phyloP scores from a whole-genome alignment of 2,888 invertebrate genomes.

The Mamestra brassicae region DNA sequence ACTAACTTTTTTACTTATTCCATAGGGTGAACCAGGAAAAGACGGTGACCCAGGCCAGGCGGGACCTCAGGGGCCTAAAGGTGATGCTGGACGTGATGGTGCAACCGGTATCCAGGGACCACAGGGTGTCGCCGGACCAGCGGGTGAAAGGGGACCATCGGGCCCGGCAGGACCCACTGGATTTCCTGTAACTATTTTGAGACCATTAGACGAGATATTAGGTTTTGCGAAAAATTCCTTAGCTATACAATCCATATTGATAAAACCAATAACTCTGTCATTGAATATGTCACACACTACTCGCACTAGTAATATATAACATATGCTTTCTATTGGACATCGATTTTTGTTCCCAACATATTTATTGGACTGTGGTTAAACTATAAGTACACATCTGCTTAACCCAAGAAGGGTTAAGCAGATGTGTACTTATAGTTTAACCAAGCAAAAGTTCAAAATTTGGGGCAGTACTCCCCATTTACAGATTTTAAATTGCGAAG shows the following conservation, averaged over 20 bases:
- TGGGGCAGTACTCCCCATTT: too few species aligned
- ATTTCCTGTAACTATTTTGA: conserved; percentile 92
- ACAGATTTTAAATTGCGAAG: neutral
- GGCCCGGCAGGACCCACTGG: conserved; percentile 95
- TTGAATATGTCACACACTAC: neutral
- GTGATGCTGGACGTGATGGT: conserved; percentile 95
- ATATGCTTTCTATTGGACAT: too few species aligned
- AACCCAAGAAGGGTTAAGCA: too few species aligned
- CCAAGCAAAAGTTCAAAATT: too few species aligned
- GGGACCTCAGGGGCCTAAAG: conserved; percentile 95
- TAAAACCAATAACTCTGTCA: too few species aligned
- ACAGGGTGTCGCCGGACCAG: conserved; percentile 93
- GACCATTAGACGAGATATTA: neutral
- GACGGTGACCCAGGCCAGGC: conserved; percentile 94
- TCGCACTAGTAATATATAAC: neutral
- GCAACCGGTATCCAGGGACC: conserved; percentile 94
- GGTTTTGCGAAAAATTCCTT: neutral
- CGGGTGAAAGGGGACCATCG: conserved; percentile 94
- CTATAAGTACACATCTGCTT: too few species aligned
- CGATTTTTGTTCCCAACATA: too few species aligned
- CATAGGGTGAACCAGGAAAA: conserved; percentile 94
- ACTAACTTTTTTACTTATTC: neutral
- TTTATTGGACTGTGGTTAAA: too few species aligned
- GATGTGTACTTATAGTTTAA: too few species aligned
- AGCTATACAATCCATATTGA: neutral